Base-by-base conservation (phyloP, 1,140 invertebrate species). In the Scaptodrosophila lebanonensis region DNA sequence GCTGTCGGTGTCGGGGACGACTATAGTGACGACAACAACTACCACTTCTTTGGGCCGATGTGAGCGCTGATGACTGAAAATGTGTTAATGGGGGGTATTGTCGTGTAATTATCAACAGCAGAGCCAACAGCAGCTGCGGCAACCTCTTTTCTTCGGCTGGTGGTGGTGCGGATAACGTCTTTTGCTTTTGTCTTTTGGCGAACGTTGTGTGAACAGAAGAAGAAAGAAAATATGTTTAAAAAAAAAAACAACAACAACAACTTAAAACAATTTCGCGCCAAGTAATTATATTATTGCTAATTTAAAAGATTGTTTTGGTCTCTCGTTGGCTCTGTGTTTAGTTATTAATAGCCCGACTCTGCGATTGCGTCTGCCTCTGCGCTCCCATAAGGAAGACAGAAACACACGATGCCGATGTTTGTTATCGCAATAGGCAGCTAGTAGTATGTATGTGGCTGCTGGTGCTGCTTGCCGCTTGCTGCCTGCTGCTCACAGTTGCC, bases 81-180 rank as follows among this genome's bases (percentile, higher is more conserved):
- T 79, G 73, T 79, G 73, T 79, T 79, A 79, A 79, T 79, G 73
- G 73, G 75, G 73, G 73, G 73, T 82, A 79, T 79, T 79, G 75
- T 79, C 75, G 73, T 79, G 69, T 79, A 79, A 79, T 79, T 79
- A 79, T 82, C 73, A 77, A 47, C 38, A 45, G 22, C 44, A 3
- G 9, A 0, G 32, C 36, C 63, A 20, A 9, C 36, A 30, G 13
- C 7, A 25, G 16, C 29, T 11, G 13, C 7, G 29, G 29, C 59
- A 51, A 35, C 33, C 62, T 43, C 68, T 66, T 50, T 66, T 52
- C 29, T 13, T 60, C 15, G 22, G 65, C 22, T 25, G 22, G 22
- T n/a, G n/a, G n/a, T n/a, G 22, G 22, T 8, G 8, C 3, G 8
- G 22, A 8, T 8, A 25, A 25, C 33, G 38, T 20, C 48, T 43